Conservation (phyloP, 2,888 invertebrate genomes). For the Drosophila birchii region DNA sequence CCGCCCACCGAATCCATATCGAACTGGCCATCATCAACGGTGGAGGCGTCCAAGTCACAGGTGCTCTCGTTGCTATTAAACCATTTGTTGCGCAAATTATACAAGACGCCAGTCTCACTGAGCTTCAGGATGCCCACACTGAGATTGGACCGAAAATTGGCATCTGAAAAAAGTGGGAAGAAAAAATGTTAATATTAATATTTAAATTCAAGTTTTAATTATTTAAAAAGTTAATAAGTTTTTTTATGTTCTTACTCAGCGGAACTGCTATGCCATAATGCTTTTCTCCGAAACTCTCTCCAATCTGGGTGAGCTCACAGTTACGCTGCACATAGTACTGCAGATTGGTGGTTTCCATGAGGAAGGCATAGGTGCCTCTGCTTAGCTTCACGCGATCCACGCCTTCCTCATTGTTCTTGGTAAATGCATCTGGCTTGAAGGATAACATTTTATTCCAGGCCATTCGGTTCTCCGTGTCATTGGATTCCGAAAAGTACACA, state of each 20-base stretch:
- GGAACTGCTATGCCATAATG: slow-evolving; percentile 98
- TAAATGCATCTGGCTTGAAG: slow-evolving; percentile 92
- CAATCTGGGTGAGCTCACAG: slow-evolving; percentile 92
- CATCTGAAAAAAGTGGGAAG: slow-evolving; percentile 86
- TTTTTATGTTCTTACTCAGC: slow-evolving; percentile 88
- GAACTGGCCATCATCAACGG: slow-evolving; percentile 49
- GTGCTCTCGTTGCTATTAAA: slow-evolving; percentile 89
- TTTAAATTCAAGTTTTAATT: too few species aligned
- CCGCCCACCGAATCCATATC: slow-evolving; percentile 89
- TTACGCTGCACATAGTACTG: slow-evolving; percentile 94
- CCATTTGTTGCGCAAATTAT: slow-evolving; percentile 94
- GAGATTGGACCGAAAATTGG: slow-evolving; percentile 91
- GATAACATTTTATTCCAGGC: slow-evolving; percentile 96
- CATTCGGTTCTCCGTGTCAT: slow-evolving; percentile 93
- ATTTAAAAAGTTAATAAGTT: too few species aligned
- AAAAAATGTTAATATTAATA: not conserved
- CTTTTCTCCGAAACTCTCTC: slow-evolving; percentile 93
- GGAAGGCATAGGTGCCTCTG: slow-evolving; percentile 93
- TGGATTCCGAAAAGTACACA: slow-evolving; percentile 94
- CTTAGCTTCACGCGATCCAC: slow-evolving; percentile 91
- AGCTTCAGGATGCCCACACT: slow-evolving; percentile 95
- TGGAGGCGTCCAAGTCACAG: slow-evolving; percentile 9
- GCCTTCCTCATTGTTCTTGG: slow-evolving; percentile 91
- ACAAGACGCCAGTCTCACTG: slow-evolving; percentile 94
- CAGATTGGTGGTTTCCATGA: slow-evolving; percentile 97